These are phyloP conservation scores for Eustalomyia histrio DNA, from an alignment of 2,888 invertebrate genomes.

Conservation along the genomic window DNA sequence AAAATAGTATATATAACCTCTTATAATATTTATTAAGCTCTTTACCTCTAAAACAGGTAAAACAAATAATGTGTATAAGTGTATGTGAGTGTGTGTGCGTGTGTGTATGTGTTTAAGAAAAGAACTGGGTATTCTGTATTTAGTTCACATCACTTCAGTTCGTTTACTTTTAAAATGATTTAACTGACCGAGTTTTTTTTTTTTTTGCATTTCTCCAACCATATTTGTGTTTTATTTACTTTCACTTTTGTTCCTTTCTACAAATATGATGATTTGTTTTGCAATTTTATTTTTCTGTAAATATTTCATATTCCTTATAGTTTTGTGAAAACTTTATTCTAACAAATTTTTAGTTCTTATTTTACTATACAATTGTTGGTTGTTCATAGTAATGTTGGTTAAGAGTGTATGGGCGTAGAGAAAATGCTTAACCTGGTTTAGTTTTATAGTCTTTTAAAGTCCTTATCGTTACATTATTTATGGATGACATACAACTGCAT, in stretches of 20 bases:
- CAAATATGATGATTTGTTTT: slow-evolving; percentile 45
- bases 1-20: slow-evolving; percentile 1
- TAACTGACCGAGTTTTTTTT: slow-evolving; percentile 48
- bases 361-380: background rate
- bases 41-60: slow-evolving; percentile 11
- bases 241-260: background rate
- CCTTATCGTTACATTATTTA: slow-evolving; percentile 53
- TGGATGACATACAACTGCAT: slow-evolving; percentile 36
- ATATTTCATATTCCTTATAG: slow-evolving; percentile 30
- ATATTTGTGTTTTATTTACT: slow-evolving; percentile 5
- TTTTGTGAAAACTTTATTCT: slow-evolving; percentile 52
- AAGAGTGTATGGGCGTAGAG: slow-evolving; percentile 28
- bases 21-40: slow-evolving; percentile 34
- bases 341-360: background rate
- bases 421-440: slow-evolving; percentile 63
- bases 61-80: slow-evolving; percentile 1
- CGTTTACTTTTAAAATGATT: slow-evolving; percentile 47
- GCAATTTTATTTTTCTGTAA: slow-evolving; percentile 26
- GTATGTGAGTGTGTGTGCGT: background rate
- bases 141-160: slow-evolving; percentile 32
- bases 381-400: background rate
- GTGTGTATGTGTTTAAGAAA: background rate
- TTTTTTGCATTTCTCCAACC: no score
- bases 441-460: slow-evolving; percentile 51
- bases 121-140: background rate